Evolutionary conservation across 2,888 invertebrate genomes (phyloP), one percentile per base, ranked within the genome.

Genomic region (Coelinius sp.): DNA sequence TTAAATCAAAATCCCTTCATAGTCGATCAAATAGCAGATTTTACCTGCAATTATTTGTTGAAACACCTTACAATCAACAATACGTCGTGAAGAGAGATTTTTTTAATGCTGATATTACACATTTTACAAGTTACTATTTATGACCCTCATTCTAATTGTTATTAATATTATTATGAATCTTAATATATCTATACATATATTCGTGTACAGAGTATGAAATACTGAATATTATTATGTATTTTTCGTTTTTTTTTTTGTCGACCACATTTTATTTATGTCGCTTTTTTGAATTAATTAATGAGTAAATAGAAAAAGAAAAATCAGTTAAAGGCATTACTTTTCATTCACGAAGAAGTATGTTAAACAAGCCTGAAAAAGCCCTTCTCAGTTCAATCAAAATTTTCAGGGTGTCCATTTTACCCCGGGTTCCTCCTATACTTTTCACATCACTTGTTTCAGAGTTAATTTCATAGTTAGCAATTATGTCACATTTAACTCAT

Each of bases 41-140:
- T 74, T 82, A 81, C 79, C 79, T 84, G 77, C 59, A 59, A 35
- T 59, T 59, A 35, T 7, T 59, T 6, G 59, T 25, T 31, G 59
- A 59, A 22, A 59, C 17, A 59, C 59, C 31, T 17, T 12, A 20
- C 35, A 35, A 35, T 59, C 59, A 59, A 59, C 59, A 59, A 10
- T 31, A 31, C 10, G 79, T 78, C 77, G 77, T 75, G 69, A 70
- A 79, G 73, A 76, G 81, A 70, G 73, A 79, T 74, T 82, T 83
- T 85, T 83, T 84, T 81, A 84, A 84, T 71, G 77, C 79, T 75
- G 76, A 78, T 73, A 75, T 80, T 81, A 86, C 79, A 84, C 79
- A 82, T 85, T 84, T 85, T 86, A 83, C 83, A 83, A 83, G 79
- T 83, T 85, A 82, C 84, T 85, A 85, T 85, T 85, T 86, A 85